Conservation (phyloP, 2,797 vertebrate species). For the Cossypha heuglini region DNA sequence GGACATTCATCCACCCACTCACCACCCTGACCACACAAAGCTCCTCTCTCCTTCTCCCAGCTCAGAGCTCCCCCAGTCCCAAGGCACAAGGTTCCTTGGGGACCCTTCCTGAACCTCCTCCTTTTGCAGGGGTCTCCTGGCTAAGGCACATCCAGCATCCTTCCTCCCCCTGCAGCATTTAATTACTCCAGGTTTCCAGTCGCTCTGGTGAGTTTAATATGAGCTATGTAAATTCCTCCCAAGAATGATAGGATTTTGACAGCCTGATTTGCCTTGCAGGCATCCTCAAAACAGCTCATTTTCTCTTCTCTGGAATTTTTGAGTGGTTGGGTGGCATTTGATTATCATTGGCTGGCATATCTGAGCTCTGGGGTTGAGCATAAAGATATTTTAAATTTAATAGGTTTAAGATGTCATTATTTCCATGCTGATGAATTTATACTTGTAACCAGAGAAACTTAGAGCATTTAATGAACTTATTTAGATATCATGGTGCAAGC, state of each 20-base stretch:
- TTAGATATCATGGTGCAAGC: slow-evolving; percentile 56
- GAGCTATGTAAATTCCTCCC: slow-evolving; percentile 66
- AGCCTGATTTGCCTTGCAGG: slow-evolving; percentile 68
- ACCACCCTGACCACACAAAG: not conserved
- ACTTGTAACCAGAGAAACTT: slow-evolving; percentile 69
- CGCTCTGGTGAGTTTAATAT: slow-evolving; percentile 59
- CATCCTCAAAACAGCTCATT: slow-evolving; percentile 70
- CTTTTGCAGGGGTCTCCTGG: not conserved
- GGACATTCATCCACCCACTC: not conserved
- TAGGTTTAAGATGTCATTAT: slow-evolving; percentile 72
- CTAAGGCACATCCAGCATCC: not conserved
- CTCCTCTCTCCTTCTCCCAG: not conserved
- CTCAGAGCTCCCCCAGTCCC: not conserved
- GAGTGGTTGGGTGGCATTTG: slow-evolving; percentile 69
- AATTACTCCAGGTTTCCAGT: slow-evolving; percentile 65
- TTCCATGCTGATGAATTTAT: slow-evolving; percentile 71
- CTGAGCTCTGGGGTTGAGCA: slow-evolving; percentile 56
- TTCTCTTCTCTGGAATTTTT: slow-evolving; percentile 67
- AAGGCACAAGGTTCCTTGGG: fast-evolving
- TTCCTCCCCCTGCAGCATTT: not conserved
- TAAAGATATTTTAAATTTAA: slow-evolving; percentile 72
- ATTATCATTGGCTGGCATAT: slow-evolving; percentile 69
- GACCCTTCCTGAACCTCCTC: not conserved
- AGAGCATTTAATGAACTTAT: slow-evolving; percentile 69
- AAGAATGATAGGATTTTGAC: slow-evolving; percentile 64